Percentiles rank a stretch among this genome's conserved stretches.
Conservation (phyloP, 2,113 vertebrate genomes). For the Martes martes region DNA sequence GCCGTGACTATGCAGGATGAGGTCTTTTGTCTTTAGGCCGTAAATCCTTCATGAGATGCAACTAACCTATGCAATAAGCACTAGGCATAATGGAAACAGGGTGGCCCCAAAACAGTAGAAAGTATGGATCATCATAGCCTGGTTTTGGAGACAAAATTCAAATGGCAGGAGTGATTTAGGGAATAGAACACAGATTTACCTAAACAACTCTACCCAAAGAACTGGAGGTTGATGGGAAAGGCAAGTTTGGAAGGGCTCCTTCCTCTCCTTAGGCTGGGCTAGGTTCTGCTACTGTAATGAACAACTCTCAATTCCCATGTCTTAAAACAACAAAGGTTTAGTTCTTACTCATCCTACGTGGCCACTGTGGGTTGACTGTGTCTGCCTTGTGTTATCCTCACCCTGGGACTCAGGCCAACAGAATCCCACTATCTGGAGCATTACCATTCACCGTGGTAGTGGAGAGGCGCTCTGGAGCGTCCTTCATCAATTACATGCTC, state of each 20-base stretch:
- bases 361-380: not conserved
- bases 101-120: not conserved
- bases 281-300: not conserved
- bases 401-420: not conserved
- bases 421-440: not conserved
- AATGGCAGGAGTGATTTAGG: not conserved
- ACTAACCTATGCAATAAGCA: not conserved
- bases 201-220: not conserved
- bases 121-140: not conserved
- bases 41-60: not conserved
- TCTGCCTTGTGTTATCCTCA: not conserved
- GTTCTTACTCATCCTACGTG: not conserved
- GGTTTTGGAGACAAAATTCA: not conserved
- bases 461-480: not conserved
- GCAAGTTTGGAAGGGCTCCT: not conserved
- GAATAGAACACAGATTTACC: not conserved
- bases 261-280: not conserved
- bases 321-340: not conserved
- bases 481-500: not conserved
- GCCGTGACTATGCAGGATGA: not conserved
- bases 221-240: not conserved
- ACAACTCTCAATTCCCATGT: not conserved
- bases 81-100: not conserved
- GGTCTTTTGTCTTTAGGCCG: not conserved
- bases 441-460: accelerated